Evolutionary conservation across 2,888 invertebrate species (phyloP).

Genomic region (Eupithecia subumbrata): DNA sequence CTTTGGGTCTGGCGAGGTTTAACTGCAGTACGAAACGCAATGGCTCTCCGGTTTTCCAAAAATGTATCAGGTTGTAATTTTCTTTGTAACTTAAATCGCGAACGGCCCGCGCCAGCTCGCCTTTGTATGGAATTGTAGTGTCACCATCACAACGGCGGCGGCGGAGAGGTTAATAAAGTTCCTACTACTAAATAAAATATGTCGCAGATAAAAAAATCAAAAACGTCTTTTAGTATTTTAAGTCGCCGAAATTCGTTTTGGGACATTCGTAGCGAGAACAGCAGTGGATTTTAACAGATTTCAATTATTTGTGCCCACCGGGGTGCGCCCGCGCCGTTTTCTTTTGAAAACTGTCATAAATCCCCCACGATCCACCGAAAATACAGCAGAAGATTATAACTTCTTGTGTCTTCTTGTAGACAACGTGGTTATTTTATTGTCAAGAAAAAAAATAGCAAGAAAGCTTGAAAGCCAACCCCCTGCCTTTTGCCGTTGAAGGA

Average conservation of each 20-base stretch:
- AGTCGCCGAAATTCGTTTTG: background rate
- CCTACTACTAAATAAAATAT: no score
- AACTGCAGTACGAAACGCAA: background rate
- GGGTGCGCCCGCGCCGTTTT: background rate
- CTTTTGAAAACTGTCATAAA: background rate
- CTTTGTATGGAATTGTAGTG: no score
- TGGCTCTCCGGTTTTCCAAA: no score
- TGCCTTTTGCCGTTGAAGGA: no score
- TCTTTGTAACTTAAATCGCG: no score
- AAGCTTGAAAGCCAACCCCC: no score
- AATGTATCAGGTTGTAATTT: no score
- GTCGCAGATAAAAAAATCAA: background rate
- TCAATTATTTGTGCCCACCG: background rate
- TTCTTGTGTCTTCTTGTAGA: background rate
- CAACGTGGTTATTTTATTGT: background rate
- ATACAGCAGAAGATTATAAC: background rate
- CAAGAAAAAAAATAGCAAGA: background rate
- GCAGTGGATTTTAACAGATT: background rate
- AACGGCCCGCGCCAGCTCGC: no score
- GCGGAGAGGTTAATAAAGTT: no score
- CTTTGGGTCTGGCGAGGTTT: background rate
- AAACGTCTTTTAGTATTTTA: no score
- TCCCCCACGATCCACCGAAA: no score
- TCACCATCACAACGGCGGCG: no score
- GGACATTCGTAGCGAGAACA: background rate